phyloP scores from a whole-genome alignment of 2,113 vertebrate genomes.

The Crotalus helleri region DNA sequence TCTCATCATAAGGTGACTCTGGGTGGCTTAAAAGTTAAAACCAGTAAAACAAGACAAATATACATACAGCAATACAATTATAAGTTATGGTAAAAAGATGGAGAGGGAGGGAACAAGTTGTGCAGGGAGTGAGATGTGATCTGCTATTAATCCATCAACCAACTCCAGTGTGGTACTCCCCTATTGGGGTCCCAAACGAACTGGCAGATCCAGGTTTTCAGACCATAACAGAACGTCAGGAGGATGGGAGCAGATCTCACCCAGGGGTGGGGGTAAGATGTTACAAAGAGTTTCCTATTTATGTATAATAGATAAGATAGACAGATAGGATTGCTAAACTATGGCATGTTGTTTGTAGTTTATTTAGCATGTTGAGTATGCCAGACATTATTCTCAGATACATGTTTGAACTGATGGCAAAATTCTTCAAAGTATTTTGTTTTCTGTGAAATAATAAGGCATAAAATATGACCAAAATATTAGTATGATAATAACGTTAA shows the following conservation, averaged over 20 bases:
- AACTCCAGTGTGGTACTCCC: not conserved
- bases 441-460: not conserved
- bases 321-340: not conserved
- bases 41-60: not conserved
- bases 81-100: not conserved
- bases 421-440: not conserved
- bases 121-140: not conserved
- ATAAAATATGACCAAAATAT: not conserved
- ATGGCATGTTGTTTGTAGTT: not conserved
- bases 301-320: not conserved
- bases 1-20: not conserved
- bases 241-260: not conserved
- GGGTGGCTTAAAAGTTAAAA: not conserved
- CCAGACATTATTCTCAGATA: not conserved
- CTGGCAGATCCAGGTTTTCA: not conserved
- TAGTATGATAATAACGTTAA: not conserved
- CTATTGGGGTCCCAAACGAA: not conserved
- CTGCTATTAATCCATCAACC: not conserved
- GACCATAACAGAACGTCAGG: not conserved
- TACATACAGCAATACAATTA: not conserved
- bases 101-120: not conserved
- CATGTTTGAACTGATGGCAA: not conserved
- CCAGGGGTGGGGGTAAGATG: too few relatives aligned
- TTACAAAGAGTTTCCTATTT: not conserved
- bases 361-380: not conserved